Evolutionary conservation across 1,140 invertebrate genomes (phyloP).

Genomic region (Brachionus koreanus): DNA sequence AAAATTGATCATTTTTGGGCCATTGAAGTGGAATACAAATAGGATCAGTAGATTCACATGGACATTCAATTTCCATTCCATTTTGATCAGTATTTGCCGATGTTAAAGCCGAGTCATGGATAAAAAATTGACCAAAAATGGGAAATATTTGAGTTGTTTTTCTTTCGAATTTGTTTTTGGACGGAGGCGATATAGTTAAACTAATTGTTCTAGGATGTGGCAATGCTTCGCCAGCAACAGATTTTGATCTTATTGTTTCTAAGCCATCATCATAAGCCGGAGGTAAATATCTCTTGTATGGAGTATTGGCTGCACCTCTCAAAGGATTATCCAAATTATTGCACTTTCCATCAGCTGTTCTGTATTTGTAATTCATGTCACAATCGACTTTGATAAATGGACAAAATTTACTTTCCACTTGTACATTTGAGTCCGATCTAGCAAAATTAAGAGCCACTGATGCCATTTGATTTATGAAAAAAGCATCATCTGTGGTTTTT

Average conservation of each 20-base stretch:
- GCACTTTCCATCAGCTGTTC: slow-evolving; percentile 72
- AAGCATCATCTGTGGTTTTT: not conserved
- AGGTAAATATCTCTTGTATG: slow-evolving; percentile 70
- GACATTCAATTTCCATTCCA: slow-evolving; percentile 7
- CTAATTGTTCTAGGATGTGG: slow-evolving; percentile 21
- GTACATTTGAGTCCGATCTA: not conserved
- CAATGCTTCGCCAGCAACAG: not conserved
- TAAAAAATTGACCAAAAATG: slow-evolving; percentile 72
- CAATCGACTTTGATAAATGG: not conserved
- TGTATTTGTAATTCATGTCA: slow-evolving; percentile 58
- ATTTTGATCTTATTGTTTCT: not conserved
- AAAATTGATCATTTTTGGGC: not conserved
- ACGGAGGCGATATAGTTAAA: not conserved
- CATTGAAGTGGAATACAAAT: not conserved
- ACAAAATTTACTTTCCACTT: not conserved
- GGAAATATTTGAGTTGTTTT: not conserved
- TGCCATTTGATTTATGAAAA: not conserved
- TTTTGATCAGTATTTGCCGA: slow-evolving; percentile 43
- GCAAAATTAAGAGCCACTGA: not conserved
- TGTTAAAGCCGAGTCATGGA: slow-evolving; percentile 47
- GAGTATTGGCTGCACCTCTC: slow-evolving; percentile 72
- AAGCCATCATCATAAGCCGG: slow-evolving; percentile 66
- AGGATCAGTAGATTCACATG: not conserved
- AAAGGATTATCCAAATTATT: slow-evolving; percentile 77
- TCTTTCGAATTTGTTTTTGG: not conserved